Conservation (phyloP, 2,797 vertebrate species). For the Pagetopsis macropterus region DNA sequence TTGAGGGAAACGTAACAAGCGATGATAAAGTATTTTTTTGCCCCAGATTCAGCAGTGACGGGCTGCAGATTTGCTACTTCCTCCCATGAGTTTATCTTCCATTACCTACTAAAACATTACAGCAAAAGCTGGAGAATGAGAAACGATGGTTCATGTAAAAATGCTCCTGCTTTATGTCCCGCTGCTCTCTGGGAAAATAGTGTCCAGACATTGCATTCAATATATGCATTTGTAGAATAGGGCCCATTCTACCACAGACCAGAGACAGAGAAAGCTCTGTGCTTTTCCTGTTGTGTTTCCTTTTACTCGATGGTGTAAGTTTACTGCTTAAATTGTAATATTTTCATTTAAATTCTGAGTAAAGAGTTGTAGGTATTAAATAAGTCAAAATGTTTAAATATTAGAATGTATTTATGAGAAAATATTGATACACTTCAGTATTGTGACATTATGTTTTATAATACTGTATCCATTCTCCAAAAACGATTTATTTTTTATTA, state of each 20-base stretch:
- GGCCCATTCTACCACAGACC: slow-evolving; percentile 17
- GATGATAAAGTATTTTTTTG: slow-evolving; percentile 42
- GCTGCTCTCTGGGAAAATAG: slow-evolving; percentile 44
- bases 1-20: slow-evolving; percentile 64
- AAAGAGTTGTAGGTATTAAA: not conserved
- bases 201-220: slow-evolving; percentile 59
- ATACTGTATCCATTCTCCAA: too few relatives aligned
- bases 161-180: slow-evolving; percentile 42
- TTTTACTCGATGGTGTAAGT: not conserved
- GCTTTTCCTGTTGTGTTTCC: slow-evolving; percentile 3
- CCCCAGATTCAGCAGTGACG: slow-evolving; percentile 57
- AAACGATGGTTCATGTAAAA: slow-evolving; percentile 29
- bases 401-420: not conserved
- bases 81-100: slow-evolving; percentile 72
- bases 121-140: slow-evolving; percentile 44
- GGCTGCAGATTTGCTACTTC: slow-evolving; percentile 74
- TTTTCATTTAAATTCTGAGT: slow-evolving; percentile 7
- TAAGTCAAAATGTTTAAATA: not conserved
- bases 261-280: slow-evolving; percentile 12
- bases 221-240: slow-evolving; percentile 24
- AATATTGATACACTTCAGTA: too few relatives aligned
- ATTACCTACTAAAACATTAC: slow-evolving; percentile 59
- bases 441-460: too few relatives aligned
- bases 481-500: too few relatives aligned
- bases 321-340: not conserved